Base-by-base conservation (phyloP, 2,888 invertebrate genomes). In the Calliphora vomitoria region DNA sequence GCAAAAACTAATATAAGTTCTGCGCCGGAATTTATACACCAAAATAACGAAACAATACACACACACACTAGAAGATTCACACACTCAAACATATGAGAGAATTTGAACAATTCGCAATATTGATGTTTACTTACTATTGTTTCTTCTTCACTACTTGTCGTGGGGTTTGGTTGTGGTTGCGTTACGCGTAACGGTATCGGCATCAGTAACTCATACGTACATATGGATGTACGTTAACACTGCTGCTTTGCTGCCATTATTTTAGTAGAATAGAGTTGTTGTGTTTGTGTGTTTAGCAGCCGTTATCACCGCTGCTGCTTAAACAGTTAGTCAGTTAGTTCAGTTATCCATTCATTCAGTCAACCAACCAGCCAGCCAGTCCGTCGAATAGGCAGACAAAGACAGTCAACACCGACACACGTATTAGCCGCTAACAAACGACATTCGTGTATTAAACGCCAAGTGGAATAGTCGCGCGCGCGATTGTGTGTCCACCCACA, bases 371-470 rank as follows among this genome's bases (percentile, higher is more conserved):
- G 50, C 31, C 53, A 66, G 50, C 20, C 74, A 75, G 60, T 53
- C 35, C 50, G 81, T 68, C 74, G 20, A 53, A 66, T 25, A 64
- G 66, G 35, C 74, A 82, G 75, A 64, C 69, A 78, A 62, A 76
- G 78, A 72, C 50, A 78, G 78, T 82, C 58, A 81, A 86, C 85
- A 84, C 74, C 81, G 82, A 75, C 79, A 82, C 68, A 78, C 83
- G 64, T 82, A 85, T 85, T 82, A 85, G 82, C 89, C 89, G 89
- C 86, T 78, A 86, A 85, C 75, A 81, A 84, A 78, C 83, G 88
- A 79, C 89, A 89, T 89, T 90, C 89, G 89, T 87, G 78, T 89
- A 85, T 81, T 80, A 87, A 87, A 86, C 89, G 78, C 85, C 86
- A 88, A 88, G 85, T 86, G 85, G 87, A 68, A 86, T 80, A 87